Percentiles rank a stretch among this genome's conserved stretches.
Evolutionary conservation across 2,797 vertebrate genomes (phyloP).

Genomic region (Cyclura pinguis): DNA sequence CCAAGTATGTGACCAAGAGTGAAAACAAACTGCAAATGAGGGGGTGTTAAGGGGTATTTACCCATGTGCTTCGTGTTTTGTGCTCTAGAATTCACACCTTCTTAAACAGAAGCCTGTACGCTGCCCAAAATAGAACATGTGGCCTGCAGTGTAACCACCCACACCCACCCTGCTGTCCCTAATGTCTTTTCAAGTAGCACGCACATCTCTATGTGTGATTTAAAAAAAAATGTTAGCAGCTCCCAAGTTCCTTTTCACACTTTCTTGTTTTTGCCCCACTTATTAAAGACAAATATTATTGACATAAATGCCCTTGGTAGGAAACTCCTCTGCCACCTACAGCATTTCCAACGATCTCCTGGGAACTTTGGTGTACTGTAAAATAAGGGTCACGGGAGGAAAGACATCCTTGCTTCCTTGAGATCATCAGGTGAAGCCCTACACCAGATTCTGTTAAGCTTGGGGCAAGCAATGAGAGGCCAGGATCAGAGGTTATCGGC

Average conservation of each 20-base stretch:
- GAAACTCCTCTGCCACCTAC: not conserved
- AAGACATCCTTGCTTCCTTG: not conserved
- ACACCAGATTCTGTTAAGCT: not conserved
- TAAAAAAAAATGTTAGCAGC: not conserved
- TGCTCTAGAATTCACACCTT: not conserved
- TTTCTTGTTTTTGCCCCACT: not conserved
- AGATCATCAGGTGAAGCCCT: not conserved
- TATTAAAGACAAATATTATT: not conserved
- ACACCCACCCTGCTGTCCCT: not conserved
- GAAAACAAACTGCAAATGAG: no score
- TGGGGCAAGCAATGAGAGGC: not conserved
- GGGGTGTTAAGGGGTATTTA: not conserved
- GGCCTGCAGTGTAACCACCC: not conserved
- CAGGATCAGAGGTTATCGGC: not conserved
- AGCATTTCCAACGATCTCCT: not conserved
- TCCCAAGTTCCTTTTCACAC: constrained; percentile 8
- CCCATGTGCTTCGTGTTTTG: not conserved
- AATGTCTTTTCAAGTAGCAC: not conserved
- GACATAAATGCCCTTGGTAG: not conserved
- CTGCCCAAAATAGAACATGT: not conserved
- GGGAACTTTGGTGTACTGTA: rapidly evolving
- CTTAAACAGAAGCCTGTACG: not conserved
- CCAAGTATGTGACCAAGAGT: no score
- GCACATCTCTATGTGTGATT: not conserved
- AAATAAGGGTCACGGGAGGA: not conserved